phyloP scores from a whole-genome alignment of 2,113 vertebrate species.

The Phainopepla nitens region DNA sequence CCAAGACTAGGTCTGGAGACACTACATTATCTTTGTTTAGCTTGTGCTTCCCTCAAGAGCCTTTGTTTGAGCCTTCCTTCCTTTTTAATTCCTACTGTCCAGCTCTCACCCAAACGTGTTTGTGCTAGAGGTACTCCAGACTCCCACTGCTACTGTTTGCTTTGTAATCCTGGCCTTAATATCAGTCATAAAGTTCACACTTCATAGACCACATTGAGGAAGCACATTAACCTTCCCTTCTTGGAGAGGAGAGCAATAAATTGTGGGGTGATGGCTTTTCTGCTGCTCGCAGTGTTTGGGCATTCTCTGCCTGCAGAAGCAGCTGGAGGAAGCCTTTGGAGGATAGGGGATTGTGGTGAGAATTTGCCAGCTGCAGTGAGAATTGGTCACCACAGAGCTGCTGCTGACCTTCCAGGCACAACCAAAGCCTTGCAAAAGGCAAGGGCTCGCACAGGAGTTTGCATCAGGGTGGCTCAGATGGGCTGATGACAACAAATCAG shows the following conservation, averaged over 20 bases:
- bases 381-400: neutral
- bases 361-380: conserved; percentile 36
- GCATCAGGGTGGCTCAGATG: neutral
- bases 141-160: neutral
- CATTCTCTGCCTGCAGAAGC: conserved; percentile 35
- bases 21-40: neutral
- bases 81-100: neutral
- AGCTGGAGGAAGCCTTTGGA: conserved; percentile 53
- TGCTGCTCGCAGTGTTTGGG: neutral
- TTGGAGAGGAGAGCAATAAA: neutral
- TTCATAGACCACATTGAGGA: neutral
- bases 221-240: neutral
- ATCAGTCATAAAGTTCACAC: conserved; percentile 6
- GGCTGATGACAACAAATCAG: neutral
- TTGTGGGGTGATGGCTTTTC: neutral
- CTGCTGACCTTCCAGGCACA: conserved; percentile 37
- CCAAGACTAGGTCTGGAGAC: neutral
- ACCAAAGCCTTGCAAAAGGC: neutral
- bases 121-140: neutral
- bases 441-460: neutral
- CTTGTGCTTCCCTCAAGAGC: neutral
- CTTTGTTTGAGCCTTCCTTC: neutral
- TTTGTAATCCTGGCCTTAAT: conserved; percentile 21
- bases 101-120: neutral
- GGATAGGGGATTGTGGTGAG: conserved; percentile 14